Percentiles rank a stretch among this genome's conserved stretches.
These are phyloP conservation scores for Odontesthes bonariensis DNA, from an alignment of 2,113 vertebrate genomes.

Conservation along the genomic window DNA sequence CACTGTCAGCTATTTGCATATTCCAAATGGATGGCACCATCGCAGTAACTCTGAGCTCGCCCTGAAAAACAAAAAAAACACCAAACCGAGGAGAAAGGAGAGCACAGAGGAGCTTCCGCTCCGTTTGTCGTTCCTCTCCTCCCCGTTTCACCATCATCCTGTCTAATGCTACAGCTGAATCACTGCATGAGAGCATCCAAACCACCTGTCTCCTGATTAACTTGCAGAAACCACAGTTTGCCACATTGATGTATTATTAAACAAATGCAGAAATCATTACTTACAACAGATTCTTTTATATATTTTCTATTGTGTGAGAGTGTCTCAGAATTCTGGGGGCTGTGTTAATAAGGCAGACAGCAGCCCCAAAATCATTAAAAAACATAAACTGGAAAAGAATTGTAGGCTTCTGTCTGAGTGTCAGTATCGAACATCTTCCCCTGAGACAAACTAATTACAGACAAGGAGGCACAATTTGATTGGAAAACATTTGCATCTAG, in stretches of 20 bases:
- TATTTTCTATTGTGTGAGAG: slow-evolving; percentile 22
- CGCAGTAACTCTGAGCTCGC: slow-evolving; percentile 72
- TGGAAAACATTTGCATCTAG: slow-evolving; percentile 39
- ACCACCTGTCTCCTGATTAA: slow-evolving; percentile 73
- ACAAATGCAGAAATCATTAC: slow-evolving; percentile 39
- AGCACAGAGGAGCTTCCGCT: slow-evolving; percentile 52
- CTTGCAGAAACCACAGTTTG: slow-evolving; percentile 54
- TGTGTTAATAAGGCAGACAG: slow-evolving; percentile 35
- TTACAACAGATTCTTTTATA: slow-evolving; percentile 23
- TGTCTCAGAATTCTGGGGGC: slow-evolving; percentile 27
- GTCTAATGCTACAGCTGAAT: slow-evolving; percentile 71
- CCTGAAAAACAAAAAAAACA: slow-evolving; percentile 52
- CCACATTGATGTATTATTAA: slow-evolving; percentile 34
- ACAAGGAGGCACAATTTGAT: slow-evolving; percentile 47
- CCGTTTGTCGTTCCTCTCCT: slow-evolving; percentile 38
- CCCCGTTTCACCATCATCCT: slow-evolving; percentile 40
- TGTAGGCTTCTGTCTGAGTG: slow-evolving; percentile 32
- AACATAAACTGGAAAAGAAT: slow-evolving; percentile 25
- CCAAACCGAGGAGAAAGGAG: slow-evolving; percentile 20
- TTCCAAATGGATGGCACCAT: slow-evolving; percentile 82
- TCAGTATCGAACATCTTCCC: slow-evolving; percentile 33
- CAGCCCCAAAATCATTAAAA: slow-evolving; percentile 40
- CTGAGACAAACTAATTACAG: slow-evolving; percentile 26
- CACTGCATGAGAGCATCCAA: slow-evolving; percentile 70
- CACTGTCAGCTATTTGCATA: slow-evolving; percentile 86